These are phyloP conservation scores for Athalia rosae DNA, from an alignment of 2,888 invertebrate genomes.

Conservation along the genomic window DNA sequence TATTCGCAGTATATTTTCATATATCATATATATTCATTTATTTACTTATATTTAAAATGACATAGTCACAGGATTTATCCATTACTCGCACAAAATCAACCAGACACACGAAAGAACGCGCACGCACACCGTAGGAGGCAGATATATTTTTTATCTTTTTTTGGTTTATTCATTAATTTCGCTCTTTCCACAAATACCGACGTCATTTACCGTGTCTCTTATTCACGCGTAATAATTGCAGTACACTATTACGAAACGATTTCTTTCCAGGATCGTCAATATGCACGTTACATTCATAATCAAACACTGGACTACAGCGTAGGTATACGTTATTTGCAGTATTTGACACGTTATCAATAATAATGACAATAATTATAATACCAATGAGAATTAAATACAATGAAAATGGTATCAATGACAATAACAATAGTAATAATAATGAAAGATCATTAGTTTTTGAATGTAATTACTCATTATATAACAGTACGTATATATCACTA, in stretches of 20 bases:
- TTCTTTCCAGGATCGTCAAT: background rate
- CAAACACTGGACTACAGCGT: background rate
- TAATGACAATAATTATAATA: no score
- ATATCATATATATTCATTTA: slow-evolving; percentile 27
- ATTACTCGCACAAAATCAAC: slow-evolving; percentile 5
- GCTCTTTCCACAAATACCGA: background rate
- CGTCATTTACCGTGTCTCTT: no score
- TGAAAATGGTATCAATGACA: no score
- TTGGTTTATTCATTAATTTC: slow-evolving; percentile 4
- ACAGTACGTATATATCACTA: no score
- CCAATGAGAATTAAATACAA: no score
- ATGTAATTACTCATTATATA: no score
- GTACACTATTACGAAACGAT: background rate
- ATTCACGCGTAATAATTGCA: background rate
- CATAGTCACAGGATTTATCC: slow-evolving; percentile 44
- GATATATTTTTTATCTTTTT: background rate
- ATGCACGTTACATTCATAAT: background rate
- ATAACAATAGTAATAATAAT: no score
- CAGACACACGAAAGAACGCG: slow-evolving; percentile 28
- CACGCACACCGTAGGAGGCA: slow-evolving; percentile 20
- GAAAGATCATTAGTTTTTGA: no score
- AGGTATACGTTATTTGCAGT: background rate
- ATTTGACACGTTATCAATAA: no score
- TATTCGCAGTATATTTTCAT: slow-evolving; percentile 22
- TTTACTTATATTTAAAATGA: slow-evolving; percentile 5